Base-by-base conservation (phyloP, 1,140 invertebrate genomes). In the Yoshiicerus persimilis region DNA sequence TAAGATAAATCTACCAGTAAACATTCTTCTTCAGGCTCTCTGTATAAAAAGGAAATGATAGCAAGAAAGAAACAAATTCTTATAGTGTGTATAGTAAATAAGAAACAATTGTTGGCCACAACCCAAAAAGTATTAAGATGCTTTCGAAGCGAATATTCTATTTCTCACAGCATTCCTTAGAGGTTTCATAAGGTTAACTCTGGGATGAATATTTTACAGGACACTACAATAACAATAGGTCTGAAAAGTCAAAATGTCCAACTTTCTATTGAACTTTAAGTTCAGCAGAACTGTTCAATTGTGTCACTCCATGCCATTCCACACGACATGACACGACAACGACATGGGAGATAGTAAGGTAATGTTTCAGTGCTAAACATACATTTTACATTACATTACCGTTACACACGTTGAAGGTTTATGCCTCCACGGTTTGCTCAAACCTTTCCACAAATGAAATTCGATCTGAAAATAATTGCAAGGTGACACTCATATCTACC, bases 401-500 rank as follows among this genome's bases (percentile, higher is more conserved):
- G 8, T 56, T 6, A n/a, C 47, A n/a, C 47, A 56, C n/a, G n/a
- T n/a, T n/a, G n/a, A n/a, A n/a, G n/a, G n/a, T n/a, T n/a, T n/a
- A n/a, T 70, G 25, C 30, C 25, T 70, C 66, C 27, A 30, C n/a
- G n/a, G n/a, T n/a, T n/a, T n/a, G n/a, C n/a, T n/a, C n/a, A 56
- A 56, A 56, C 47, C 47, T 56, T 56, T 56, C 47, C 47, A 56
- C 47, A 56, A 56, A 70, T 80, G 75, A 34, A 80, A 80, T 80
- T 80, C 75, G 75, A 80, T 80, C 70, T 77, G 20, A 13, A 80
- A 80, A 80, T 38, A 80, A 38, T 80, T 80, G 32, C 75, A 80
- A 80, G 13, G 25, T 70, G 66, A 70, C 66, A 70, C 20, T 20
- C 20, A n/a, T n/a, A n/a, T n/a, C n/a, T n/a, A n/a, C n/a, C n/a